Evolutionary conservation across 2,797 vertebrate genomes (phyloP).

Genomic region (Channallabes apus): DNA sequence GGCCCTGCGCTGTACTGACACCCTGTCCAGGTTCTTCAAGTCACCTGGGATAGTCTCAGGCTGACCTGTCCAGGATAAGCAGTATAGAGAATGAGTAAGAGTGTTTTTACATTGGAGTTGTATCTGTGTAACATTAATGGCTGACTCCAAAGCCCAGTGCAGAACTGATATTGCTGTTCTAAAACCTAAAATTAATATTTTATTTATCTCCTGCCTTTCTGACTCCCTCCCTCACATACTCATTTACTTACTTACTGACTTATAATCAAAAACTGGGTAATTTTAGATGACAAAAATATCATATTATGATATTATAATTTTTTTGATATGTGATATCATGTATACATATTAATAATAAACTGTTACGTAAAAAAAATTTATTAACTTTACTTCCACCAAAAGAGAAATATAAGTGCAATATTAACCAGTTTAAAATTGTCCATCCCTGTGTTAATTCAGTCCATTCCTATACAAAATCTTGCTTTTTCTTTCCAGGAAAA

Average conservation of each 20-base stretch:
- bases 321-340: neutral
- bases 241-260: neutral
- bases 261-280: neutral
- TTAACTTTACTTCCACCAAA: neutral
- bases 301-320: neutral
- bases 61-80: no score
- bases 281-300: neutral
- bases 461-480: neutral
- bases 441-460: neutral
- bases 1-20: no score
- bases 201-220: neutral
- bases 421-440: neutral
- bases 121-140: neutral
- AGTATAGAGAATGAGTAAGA: no score
- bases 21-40: no score
- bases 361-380: neutral
- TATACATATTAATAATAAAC: no score
- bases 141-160: neutral
- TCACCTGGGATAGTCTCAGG: no score
- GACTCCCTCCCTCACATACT: no score
- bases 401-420: neutral
- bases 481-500: constrained; percentile 77
- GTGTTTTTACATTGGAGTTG: neutral
- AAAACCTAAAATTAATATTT: neutral
- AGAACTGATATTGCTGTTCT: neutral